Base-by-base conservation (phyloP, 2,113 vertebrate genomes). In the Pseudorasbora parva region DNA sequence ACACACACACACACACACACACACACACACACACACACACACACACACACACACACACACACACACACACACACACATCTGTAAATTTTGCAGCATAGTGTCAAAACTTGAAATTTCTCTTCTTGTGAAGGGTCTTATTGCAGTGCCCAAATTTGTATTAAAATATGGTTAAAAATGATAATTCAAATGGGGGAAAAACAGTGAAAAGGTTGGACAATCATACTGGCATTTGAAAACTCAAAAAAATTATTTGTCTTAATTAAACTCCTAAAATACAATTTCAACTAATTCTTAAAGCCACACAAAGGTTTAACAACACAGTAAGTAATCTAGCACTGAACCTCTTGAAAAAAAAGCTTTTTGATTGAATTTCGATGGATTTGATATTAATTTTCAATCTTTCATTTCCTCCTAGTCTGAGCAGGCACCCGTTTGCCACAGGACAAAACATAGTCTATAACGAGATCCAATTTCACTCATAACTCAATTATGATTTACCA, bases 401-500 rank as follows among this genome's bases (percentile, higher is more conserved):
- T n/a, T 45, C 17, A 17, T 68, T 68, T 68, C 30, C 17, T 68
- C 64, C 4, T 3, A 41, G 64, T 68, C 30, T 10, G 17, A 41
- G 30, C n/a, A n/a, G n/a, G n/a, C 30, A 21, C 8, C 1, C 1
- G 17, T 68, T 41, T 71, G 37, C 21, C 37, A 71, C 21, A 71
- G 41, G 21, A 71, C 68, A 45, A 21, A 43, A n/a, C 68, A 45
- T 21, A 41, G 3, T 15, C 21, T 47, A 7, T 45, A 72, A 72
- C 47, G 5, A 72, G 41, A 72, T 72, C 68, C 41, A 23, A 0
- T 45, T 71, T 71, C 11, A 2, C 41, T 71, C 6, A 23, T 23
- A 71, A 71, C 37, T 23, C 41, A 45, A 21, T 71, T 71, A 71
- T n/a, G n/a, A n/a, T n/a, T n/a, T n/a, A n/a, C n/a, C n/a, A n/a